These are phyloP conservation scores for Macroteleia sp. DNA, from an alignment of 2,888 invertebrate genomes.

Conservation along the genomic window DNA sequence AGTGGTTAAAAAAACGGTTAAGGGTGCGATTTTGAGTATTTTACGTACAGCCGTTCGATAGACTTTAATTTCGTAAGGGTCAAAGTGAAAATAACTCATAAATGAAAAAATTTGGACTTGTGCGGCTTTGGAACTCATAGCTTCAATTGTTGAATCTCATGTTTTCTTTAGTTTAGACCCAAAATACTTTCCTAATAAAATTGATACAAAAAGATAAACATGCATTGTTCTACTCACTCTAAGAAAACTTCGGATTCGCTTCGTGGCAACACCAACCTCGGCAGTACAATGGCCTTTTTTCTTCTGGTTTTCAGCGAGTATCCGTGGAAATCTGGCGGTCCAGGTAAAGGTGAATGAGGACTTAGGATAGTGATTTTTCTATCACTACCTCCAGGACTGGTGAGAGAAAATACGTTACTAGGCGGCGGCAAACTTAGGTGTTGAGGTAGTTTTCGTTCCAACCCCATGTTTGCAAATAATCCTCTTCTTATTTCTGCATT, in stretches of 20 bases:
- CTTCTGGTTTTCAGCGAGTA: conserved; percentile 86
- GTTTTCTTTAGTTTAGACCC: no score
- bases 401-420: conserved; percentile 85
- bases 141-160: no score
- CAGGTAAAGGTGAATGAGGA: conserved; percentile 90
- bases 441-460: conserved; percentile 87
- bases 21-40: no score
- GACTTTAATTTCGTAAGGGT: no score
- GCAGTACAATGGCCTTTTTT: conserved; percentile 89
- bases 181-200: no score
- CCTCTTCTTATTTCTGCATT: conserved; percentile 88
- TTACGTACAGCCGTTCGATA: no score
- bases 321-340: conserved; percentile 87
- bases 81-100: no score
- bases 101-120: no score
- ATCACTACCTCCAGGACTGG: conserved; percentile 85
- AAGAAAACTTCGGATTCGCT: conserved; percentile 89
- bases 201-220: conserved; percentile 25
- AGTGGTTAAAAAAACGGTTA: no score
- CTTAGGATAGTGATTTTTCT: conserved; percentile 91
- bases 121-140: no score
- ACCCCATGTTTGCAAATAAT: conserved; percentile 87
- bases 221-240: conserved; percentile 85
- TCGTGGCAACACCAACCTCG: conserved; percentile 89
- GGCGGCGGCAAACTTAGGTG: conserved; percentile 90